phyloP scores from a whole-genome alignment of 2,113 vertebrate genomes.

The Protomyctophum bolini region DNA sequence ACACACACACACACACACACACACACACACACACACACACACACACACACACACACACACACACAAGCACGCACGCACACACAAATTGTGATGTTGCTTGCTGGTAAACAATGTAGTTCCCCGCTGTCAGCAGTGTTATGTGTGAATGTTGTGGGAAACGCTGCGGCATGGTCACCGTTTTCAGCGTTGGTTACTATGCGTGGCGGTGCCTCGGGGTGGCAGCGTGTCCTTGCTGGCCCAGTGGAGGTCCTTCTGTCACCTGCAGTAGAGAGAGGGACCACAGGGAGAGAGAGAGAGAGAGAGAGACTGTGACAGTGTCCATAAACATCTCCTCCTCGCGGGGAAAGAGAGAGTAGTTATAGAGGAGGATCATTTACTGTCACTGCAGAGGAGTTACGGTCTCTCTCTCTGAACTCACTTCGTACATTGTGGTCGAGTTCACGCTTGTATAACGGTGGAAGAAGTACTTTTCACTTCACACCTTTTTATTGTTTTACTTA shows the following conservation, averaged over 20 bases:
- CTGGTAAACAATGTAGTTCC: not conserved
- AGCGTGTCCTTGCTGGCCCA: conserved; percentile 18
- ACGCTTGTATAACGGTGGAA: too few relatives aligned
- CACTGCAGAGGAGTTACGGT: not conserved
- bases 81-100: conserved; percentile 2
- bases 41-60: too few relatives aligned
- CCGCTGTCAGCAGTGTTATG: not conserved
- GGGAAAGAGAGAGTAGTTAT: not conserved
- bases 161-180: conserved; percentile 5
- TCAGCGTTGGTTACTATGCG: not conserved
- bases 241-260: conserved; percentile 30
- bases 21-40: too few relatives aligned
- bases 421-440: too few relatives aligned
- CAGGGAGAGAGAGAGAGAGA: conserved; percentile 4
- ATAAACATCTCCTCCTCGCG: not conserved
- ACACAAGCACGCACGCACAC: too few relatives aligned
- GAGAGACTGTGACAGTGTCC: conserved; percentile 1
- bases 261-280: conserved; percentile 8
- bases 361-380: not conserved
- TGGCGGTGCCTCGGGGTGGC: not conserved
- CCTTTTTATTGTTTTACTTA: too few relatives aligned
- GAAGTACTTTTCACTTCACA: too few relatives aligned
- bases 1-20: too few relatives aligned
- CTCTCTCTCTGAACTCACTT: too few relatives aligned
- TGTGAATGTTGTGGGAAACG: not conserved